Evolutionary conservation across 2,888 invertebrate species (phyloP).

Genomic region (Lepas anatifera): DNA sequence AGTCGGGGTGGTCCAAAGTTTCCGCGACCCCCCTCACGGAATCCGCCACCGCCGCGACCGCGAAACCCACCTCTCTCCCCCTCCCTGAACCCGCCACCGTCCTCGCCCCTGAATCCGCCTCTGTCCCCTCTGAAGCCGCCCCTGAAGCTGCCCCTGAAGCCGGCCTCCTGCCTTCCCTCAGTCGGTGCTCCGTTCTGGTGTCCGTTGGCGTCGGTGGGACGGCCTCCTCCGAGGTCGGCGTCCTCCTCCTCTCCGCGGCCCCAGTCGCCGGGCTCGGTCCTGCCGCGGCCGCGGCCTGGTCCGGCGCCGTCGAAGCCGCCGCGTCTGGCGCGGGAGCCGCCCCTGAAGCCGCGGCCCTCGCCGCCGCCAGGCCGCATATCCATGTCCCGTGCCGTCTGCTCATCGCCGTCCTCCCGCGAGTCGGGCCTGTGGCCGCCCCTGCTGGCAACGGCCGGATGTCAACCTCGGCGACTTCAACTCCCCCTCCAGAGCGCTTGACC

Average conservation of each 20-base stretch:
- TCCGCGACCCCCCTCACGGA: neutral
- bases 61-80: constrained; percentile 3
- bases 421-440: neutral
- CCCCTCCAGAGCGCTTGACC: too few relatives aligned
- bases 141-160: neutral
- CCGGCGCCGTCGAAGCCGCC: constrained; percentile 8
- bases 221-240: neutral
- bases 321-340: constrained; percentile 8
- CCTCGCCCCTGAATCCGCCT: constrained; percentile 1
- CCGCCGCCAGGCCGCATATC: neutral
- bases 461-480: too few relatives aligned
- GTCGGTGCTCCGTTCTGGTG: neutral
- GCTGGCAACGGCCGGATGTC: too few relatives aligned
- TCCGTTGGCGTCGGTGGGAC: neutral
- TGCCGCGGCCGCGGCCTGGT: constrained; percentile 13
- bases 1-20: neutral
- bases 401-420: neutral
- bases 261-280: too few relatives aligned
- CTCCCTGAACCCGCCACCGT: constrained; percentile 12
- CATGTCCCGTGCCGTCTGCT: neutral
- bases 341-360: neutral
- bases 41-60: constrained; percentile 11
- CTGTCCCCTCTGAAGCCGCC: constrained; percentile 6
- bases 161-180: neutral
- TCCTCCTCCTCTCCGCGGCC: neutral